Evolutionary conservation across 2,113 vertebrate species (phyloP).

Genomic region (Micronisus gabar): DNA sequence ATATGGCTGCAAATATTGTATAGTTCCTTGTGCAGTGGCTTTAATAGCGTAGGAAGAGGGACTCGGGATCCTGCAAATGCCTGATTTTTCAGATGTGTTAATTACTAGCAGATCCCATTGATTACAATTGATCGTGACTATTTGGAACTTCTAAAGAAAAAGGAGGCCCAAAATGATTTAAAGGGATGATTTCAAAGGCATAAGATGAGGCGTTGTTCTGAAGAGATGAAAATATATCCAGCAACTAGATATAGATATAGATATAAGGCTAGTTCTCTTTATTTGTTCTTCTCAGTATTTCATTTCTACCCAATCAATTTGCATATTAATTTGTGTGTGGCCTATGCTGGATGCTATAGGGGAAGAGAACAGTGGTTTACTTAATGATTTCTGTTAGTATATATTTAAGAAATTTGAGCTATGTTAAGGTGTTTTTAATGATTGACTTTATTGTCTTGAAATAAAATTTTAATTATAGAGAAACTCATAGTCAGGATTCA

Average conservation of each 20-base stretch:
- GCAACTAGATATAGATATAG: background rate
- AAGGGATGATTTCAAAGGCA: background rate
- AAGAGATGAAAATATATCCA: background rate
- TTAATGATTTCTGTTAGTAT: background rate
- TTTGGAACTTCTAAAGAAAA: background rate
- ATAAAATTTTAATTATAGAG: background rate
- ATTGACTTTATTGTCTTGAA: background rate
- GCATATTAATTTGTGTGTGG: background rate
- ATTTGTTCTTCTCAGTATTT: background rate
- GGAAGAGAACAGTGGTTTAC: background rate
- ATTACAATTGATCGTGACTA: background rate
- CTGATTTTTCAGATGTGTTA: background rate
- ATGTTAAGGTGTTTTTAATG: background rate
- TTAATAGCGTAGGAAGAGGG: background rate
- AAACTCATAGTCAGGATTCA: background rate
- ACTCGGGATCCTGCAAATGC: background rate
- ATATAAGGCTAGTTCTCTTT: background rate
- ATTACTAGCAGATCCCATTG: background rate
- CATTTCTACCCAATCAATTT: background rate
- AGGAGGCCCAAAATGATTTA: background rate
- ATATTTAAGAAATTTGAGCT: background rate
- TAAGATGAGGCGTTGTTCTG: background rate
- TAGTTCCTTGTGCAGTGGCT: background rate
- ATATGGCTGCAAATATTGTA: background rate
- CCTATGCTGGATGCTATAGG: background rate